Evolutionary conservation across 2,888 invertebrate genomes (phyloP).

Genomic region (Diogma glabrata): DNA sequence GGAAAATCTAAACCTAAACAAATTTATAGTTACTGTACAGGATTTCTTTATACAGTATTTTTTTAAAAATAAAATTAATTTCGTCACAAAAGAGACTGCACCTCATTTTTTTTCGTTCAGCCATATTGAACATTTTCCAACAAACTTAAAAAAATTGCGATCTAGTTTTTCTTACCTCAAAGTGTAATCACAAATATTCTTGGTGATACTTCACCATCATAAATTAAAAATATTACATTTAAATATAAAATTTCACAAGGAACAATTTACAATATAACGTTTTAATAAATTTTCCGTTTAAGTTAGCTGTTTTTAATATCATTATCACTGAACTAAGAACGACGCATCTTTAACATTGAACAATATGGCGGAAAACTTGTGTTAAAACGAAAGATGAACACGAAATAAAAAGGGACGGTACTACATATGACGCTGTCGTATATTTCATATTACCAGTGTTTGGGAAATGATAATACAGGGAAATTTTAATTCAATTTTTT

Average conservation of each 20-base stretch:
- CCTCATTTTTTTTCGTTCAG: conserved; percentile 28
- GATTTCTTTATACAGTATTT: too few relatives aligned
- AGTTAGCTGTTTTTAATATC: conserved; percentile 11
- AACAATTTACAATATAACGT: conserved; percentile 9
- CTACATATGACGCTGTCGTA: conserved; percentile 7
- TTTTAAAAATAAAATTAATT: too few relatives aligned
- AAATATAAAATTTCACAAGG: conserved; percentile 35
- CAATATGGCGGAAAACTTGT: conserved; percentile 13
- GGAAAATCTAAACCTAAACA: too few relatives aligned
- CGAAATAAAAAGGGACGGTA: conserved; percentile 8
- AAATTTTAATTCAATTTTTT: neutral
- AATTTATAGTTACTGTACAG: too few relatives aligned
- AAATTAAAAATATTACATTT: conserved; percentile 36
- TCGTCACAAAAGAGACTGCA: conserved; percentile 23
- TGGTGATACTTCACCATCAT: conserved; percentile 45
- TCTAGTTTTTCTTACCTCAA: conserved; percentile 38
- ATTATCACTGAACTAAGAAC: conserved; percentile 15
- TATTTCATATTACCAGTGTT: too few relatives aligned
- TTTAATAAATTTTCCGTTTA: conserved; percentile 6
- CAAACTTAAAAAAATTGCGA: conserved; percentile 7
- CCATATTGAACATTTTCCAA: conserved; percentile 28
- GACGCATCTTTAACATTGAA: conserved; percentile 12
- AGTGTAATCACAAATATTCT: conserved; percentile 54
- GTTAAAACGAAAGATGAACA: conserved; percentile 7
- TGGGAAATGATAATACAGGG: conserved; percentile 2